Conservation (phyloP, 1,140 invertebrate species). For the Zaprionus camerounensis region DNA sequence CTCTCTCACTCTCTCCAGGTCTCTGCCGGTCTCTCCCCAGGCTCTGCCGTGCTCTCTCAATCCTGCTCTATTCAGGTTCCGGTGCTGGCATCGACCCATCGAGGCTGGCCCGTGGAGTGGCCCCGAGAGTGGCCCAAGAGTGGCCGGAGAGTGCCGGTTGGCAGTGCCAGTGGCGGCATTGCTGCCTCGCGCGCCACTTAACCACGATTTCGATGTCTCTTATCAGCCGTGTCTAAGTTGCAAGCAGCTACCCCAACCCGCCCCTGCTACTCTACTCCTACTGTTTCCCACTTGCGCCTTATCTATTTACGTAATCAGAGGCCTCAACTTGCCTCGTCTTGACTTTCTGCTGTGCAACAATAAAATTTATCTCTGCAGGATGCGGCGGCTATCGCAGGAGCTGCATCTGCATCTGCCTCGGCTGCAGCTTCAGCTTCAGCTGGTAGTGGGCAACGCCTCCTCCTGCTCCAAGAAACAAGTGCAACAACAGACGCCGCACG, state of each 20-base stretch:
- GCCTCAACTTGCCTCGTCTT: slow-evolving; percentile 30
- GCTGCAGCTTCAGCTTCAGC: background rate
- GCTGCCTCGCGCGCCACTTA: slow-evolving; percentile 52
- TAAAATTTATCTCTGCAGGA: slow-evolving; percentile 13
- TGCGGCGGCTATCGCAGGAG: slow-evolving; percentile 49
- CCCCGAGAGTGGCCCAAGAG: slow-evolving; percentile 48
- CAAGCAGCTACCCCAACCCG: slow-evolving; percentile 1
- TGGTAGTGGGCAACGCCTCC: background rate
- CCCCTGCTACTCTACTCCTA: background rate
- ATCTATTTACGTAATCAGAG: slow-evolving; percentile 66
- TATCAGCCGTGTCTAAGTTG: slow-evolving; percentile 38
- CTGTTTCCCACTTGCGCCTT: slow-evolving; percentile 12
- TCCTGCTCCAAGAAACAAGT: slow-evolving; percentile 2
- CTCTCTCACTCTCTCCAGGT: background rate
- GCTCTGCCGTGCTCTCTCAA: background rate
- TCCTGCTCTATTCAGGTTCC: slow-evolving; percentile 39
- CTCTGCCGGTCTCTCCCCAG: background rate
- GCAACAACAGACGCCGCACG: slow-evolving; percentile 6
- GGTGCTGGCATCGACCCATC: slow-evolving; percentile 5
- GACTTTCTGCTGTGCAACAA: slow-evolving; percentile 48
- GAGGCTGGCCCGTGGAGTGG: slow-evolving; percentile 49
- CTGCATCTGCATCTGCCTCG: slow-evolving; percentile 13
- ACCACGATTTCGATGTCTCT: slow-evolving; percentile 64
- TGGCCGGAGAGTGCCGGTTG: slow-evolving; percentile 23
- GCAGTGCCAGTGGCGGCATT: slow-evolving; percentile 7